Evolutionary conservation across 2,888 invertebrate species (phyloP).

Genomic region (Prosopocoilus inquinatus): DNA sequence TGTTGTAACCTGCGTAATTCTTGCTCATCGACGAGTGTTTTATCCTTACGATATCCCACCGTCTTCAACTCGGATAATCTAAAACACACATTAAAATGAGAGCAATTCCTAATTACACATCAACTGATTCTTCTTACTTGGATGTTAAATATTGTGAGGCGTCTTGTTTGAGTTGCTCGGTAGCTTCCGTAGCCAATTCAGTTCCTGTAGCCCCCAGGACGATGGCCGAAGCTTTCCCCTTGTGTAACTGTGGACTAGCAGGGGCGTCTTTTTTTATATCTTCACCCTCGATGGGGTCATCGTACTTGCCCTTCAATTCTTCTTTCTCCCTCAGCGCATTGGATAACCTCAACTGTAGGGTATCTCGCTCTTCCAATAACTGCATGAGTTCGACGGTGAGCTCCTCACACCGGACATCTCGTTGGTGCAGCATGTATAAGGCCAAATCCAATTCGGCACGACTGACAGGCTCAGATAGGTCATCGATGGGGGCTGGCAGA

Average conservation of each 20-base stretch:
- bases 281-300: not conserved
- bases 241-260: constrained; percentile 20
- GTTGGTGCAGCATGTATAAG: constrained; percentile 80
- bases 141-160: constrained; percentile 16
- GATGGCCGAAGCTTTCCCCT: constrained; percentile 35
- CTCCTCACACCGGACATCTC: constrained; percentile 84
- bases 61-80: constrained; percentile 74
- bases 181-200: constrained; percentile 39
- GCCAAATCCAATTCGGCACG: constrained; percentile 75
- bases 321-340: constrained; percentile 77
- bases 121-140: constrained; percentile 23
- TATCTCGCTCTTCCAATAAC: constrained; percentile 81
- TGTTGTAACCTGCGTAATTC: constrained; percentile 70
- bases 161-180: constrained; percentile 29
- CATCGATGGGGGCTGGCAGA: constrained; percentile 25
- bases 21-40: constrained; percentile 72
- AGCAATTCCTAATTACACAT: not conserved
- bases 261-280: not conserved
- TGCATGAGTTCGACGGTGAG: constrained; percentile 80
- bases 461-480: constrained; percentile 40
- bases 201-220: constrained; percentile 38
- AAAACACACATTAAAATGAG: constrained; percentile 31
- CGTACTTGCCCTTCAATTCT: constrained; percentile 50
- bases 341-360: constrained; percentile 77
- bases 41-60: constrained; percentile 73